A percentile compares a stretch with the other conserved stretches of the same genome.
These are phyloP conservation scores for Cariama cristata DNA, from an alignment of 2,113 vertebrate genomes.

Conservation along the genomic window DNA sequence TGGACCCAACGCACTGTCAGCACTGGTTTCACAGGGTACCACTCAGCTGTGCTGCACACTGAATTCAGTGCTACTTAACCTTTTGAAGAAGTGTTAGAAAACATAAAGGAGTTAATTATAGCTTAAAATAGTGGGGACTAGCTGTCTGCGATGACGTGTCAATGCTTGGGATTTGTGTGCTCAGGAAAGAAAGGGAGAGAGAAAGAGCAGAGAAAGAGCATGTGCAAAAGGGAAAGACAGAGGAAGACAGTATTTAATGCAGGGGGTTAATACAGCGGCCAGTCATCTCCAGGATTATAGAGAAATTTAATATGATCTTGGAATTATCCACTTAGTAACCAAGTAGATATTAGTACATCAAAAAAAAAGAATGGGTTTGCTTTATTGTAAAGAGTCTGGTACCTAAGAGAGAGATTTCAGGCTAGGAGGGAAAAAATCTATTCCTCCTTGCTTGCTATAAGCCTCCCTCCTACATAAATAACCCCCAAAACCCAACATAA, in stretches of 20 bases:
- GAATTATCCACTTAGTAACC: neutral
- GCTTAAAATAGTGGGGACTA: neutral
- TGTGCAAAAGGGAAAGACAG: neutral
- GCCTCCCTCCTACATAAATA: neutral
- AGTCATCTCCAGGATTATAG: conserved; percentile 5
- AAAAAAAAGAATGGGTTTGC: neutral
- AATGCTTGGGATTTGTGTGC: neutral
- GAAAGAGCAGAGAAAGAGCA: neutral
- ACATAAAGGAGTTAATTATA: neutral
- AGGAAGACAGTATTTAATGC: neutral
- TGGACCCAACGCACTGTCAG: neutral
- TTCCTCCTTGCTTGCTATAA: neutral
- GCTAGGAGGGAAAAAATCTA: neutral
- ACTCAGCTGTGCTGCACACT: fast-evolving
- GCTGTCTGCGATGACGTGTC: fast-evolving
- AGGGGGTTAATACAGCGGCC: neutral
- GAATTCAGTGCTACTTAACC: neutral
- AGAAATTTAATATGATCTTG: neutral
- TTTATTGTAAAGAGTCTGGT: neutral
- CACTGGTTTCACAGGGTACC: neutral
- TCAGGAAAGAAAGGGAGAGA: neutral
- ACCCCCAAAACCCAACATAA: neutral
- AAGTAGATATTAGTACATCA: neutral
- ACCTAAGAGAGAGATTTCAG: neutral
- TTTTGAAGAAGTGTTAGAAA: neutral